Evolutionary conservation across 2,888 invertebrate species (phyloP).

Genomic region (Stenoptilia bipunctidactyla): DNA sequence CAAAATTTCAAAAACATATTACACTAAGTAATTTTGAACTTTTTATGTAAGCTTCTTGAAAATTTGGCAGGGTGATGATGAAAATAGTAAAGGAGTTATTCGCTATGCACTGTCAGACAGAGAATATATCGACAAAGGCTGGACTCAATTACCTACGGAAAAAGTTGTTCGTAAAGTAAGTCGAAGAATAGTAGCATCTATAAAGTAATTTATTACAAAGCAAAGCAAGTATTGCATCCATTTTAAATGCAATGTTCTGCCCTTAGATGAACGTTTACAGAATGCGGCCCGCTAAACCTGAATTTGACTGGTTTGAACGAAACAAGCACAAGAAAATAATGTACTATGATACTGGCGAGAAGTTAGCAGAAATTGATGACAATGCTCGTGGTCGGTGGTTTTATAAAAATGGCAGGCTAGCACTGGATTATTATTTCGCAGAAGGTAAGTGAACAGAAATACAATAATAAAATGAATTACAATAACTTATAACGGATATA

Average conservation of each 20-base stretch:
- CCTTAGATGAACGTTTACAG: slow-evolving; percentile 57
- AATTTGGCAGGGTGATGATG: no score
- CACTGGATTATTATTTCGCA: slow-evolving; percentile 51
- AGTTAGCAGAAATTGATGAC: slow-evolving; percentile 45
- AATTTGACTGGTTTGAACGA: slow-evolving; percentile 55
- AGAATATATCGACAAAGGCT: background rate
- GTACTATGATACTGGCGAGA: slow-evolving; percentile 44
- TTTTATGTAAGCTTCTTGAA: no score
- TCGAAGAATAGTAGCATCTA: no score
- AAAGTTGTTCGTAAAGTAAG: background rate
- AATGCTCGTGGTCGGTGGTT: slow-evolving; percentile 47
- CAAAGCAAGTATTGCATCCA: no score
- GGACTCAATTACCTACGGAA: background rate
- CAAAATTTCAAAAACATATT: no score
- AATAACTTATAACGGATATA: no score
- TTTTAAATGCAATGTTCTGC: no score
- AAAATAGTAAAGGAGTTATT: background rate
- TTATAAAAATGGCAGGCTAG: slow-evolving; percentile 44
- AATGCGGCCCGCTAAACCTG: slow-evolving; percentile 53
- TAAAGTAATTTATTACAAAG: no score
- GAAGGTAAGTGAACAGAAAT: slow-evolving; percentile 43
- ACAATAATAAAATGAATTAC: no score
- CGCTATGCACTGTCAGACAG: background rate
- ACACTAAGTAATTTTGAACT: no score
- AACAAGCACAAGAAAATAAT: slow-evolving; percentile 42